These are phyloP conservation scores for Clostera curtula DNA, from an alignment of 2,888 invertebrate species.

Conservation along the genomic window DNA sequence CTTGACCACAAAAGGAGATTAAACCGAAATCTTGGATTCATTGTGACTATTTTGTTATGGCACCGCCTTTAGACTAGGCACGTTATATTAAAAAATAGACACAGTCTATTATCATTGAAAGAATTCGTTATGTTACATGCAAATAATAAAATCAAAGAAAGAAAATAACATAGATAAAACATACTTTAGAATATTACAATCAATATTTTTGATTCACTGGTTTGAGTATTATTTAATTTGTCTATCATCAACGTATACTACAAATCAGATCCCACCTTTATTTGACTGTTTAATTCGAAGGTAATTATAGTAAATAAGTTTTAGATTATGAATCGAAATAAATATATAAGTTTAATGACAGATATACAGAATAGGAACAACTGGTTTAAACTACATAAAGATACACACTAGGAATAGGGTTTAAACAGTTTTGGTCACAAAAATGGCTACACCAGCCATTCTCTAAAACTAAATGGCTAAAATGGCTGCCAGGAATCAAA, in stretches of 20 bases:
- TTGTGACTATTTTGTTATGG: slow-evolving; percentile 36
- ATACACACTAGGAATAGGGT: slow-evolving; percentile 58
- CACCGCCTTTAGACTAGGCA: slow-evolving; percentile 25
- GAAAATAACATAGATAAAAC: no score
- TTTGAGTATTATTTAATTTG: no score
- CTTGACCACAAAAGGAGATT: no score
- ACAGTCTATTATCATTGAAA: no score
- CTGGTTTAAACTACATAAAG: slow-evolving; percentile 61
- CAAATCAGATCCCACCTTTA: no score
- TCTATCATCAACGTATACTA: no score
- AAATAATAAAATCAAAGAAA: no score
- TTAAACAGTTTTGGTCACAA: slow-evolving; percentile 43
- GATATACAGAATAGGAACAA: slow-evolving; percentile 54
- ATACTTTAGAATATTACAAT: no score
- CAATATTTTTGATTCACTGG: no score
- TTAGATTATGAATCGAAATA: slow-evolving; percentile 17
- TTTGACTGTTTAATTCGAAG: no score
- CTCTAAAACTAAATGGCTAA: slow-evolving; percentile 42
- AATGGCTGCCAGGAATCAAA: slow-evolving; percentile 45
- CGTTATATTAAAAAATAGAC: slow-evolving; percentile 9
- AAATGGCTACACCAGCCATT: slow-evolving; percentile 22
- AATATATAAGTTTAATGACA: slow-evolving; percentile 23
- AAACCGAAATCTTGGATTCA: no score
- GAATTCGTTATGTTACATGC: no score
- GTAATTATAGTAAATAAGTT: slow-evolving; percentile 11